Evolutionary conservation across 1,140 invertebrate species (phyloP).

Genomic region (Himalopsyche phryganea): DNA sequence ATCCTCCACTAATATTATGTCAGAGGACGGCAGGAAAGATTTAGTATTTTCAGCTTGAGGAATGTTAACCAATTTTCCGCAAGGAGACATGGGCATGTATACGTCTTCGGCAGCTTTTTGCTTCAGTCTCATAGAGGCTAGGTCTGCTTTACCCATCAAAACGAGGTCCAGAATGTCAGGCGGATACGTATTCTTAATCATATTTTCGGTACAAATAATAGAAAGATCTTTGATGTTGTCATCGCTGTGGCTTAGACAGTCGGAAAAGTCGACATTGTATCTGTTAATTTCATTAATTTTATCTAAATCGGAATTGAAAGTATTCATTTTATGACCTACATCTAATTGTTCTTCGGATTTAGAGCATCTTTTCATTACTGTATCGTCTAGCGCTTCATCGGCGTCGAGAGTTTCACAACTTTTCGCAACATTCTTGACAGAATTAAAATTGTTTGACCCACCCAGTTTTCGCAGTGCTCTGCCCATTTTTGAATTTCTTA

Average conservation of each 20-base stretch:
- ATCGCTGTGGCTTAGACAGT: slow-evolving; percentile 13
- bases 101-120: slow-evolving; percentile 24
- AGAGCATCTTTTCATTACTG: slow-evolving; percentile 18
- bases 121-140: slow-evolving; percentile 16
- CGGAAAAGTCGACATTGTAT: slow-evolving; percentile 13
- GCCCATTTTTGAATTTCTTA: slow-evolving; percentile 25
- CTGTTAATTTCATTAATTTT: slow-evolving; percentile 6
- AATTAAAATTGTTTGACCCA: slow-evolving; percentile 1
- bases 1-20: slow-evolving; percentile 15
- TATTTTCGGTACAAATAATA: slow-evolving; percentile 21
- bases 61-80: neutral
- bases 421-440: slow-evolving; percentile 9
- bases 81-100: slow-evolving; percentile 28
- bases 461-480: slow-evolving; percentile 21
- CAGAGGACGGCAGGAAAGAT: neutral
- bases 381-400: slow-evolving; percentile 1
- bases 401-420: slow-evolving; percentile 27
- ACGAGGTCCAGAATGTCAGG: slow-evolving; percentile 25
- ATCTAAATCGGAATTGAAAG: neutral
- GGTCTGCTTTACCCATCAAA: slow-evolving; percentile 17
- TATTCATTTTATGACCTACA: neutral
- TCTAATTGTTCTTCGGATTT: slow-evolving; percentile 28
- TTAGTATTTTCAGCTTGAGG: neutral
- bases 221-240: slow-evolving; percentile 30
- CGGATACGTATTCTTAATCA: slow-evolving; percentile 19